phyloP scores from a whole-genome alignment of 2,888 invertebrate species.

The Drosophila mercatorum region DNA sequence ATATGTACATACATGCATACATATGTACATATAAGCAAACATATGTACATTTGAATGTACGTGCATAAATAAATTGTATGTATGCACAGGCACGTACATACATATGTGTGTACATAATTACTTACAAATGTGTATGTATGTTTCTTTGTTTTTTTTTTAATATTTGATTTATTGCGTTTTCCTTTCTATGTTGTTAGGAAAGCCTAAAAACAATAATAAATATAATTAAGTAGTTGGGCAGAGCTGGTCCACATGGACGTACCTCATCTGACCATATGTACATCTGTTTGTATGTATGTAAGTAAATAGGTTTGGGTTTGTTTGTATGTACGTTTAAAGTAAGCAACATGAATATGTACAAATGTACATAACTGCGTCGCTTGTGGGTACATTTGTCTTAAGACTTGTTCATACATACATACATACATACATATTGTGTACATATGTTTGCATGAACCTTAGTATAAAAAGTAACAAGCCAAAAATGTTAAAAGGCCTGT shows the following conservation, averaged over 20 bases:
- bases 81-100: background rate
- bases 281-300: background rate
- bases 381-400: slow-evolving; percentile 2
- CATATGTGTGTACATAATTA: background rate
- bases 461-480: slow-evolving; percentile 55
- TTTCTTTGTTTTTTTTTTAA: background rate
- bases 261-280: background rate
- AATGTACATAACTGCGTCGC: background rate
- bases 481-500: slow-evolving; percentile 64
- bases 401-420: background rate
- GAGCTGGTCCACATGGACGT: background rate
- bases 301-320: background rate
- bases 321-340: slow-evolving; percentile 3
- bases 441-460: slow-evolving; percentile 40
- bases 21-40: slow-evolving; percentile 9
- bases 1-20: slow-evolving; percentile 2
- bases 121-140: background rate
- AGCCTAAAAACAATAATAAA: background rate
- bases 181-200: background rate
- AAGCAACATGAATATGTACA: background rate
- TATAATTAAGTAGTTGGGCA: background rate
- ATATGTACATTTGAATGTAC: slow-evolving; percentile 34
- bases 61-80: slow-evolving; percentile 29
- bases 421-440: background rate
- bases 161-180: slow-evolving; percentile 5